phyloP scores from a whole-genome alignment of 37 sponge, comb jelly and placozoan species.

The Ephydatia muelleri region DNA sequence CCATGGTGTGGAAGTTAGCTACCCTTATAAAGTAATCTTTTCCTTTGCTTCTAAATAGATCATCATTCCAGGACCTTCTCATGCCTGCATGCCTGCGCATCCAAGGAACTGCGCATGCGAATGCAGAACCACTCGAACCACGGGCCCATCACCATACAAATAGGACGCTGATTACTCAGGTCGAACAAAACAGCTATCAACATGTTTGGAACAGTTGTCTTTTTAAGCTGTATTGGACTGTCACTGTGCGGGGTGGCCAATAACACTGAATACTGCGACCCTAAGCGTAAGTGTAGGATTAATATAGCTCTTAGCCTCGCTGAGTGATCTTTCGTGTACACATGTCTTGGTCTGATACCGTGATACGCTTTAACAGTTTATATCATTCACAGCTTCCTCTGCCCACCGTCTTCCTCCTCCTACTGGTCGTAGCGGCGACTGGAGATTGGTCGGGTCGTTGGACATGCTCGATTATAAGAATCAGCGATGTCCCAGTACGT shows the following conservation, averaged over 20 bases:
- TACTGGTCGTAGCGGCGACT: background rate
- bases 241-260: background rate
- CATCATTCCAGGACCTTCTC: too few relatives aligned
- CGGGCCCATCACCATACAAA: background rate
- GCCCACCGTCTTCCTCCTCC: conserved; percentile 1
- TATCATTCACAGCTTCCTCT: background rate
- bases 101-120: background rate
- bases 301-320: background rate
- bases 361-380: background rate
- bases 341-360: background rate
- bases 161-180: background rate
- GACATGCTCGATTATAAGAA: background rate
- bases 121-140: background rate
- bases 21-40: too few relatives aligned
- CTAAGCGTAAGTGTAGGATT: background rate
- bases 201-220: background rate
- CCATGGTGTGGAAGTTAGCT: too few relatives aligned
- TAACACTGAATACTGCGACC: background rate
- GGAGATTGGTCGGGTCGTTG: background rate
- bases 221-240: background rate
- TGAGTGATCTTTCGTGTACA: background rate
- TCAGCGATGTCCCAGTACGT: background rate
- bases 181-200: background rate
- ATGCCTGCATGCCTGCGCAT: background rate
- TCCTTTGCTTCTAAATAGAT: too few relatives aligned